Percentiles rank a stretch among this genome's conserved stretches.
Conservation (phyloP, 1,140 invertebrate species). For the Drosophila arawakana region DNA sequence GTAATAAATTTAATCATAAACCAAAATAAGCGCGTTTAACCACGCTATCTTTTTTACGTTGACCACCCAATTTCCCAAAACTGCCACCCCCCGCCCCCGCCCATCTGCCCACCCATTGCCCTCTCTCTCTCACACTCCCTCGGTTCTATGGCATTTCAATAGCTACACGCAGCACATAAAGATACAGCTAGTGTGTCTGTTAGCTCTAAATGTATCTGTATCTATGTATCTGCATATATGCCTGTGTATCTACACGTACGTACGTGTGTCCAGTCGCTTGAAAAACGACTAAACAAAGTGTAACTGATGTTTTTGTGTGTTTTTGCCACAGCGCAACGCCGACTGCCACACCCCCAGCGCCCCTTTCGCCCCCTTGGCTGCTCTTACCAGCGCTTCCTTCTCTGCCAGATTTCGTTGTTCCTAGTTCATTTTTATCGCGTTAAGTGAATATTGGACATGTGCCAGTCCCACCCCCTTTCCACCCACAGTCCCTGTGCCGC, state of each 20-base stretch:
- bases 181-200: conserved; percentile 33
- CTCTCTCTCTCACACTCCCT: not conserved
- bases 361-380: no score
- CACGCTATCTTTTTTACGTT: conserved; percentile 74
- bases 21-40: conserved; percentile 81
- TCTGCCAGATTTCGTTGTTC: conserved; percentile 72
- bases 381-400: conserved; percentile 21
- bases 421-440: conserved; percentile 83
- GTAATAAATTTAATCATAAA: conserved; percentile 83
- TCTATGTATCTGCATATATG: conserved; percentile 13
- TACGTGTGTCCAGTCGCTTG: conserved; percentile 20
- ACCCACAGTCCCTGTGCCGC: not conserved
- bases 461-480: conserved; percentile 18
- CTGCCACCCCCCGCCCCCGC: not conserved
- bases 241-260: not conserved
- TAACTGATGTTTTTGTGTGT: conserved; percentile 79
- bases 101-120: not conserved
- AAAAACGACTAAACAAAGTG: conserved; percentile 70
- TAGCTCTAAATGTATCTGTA: conserved; percentile 4
- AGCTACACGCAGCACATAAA: conserved; percentile 46
- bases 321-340: conserved; percentile 48
- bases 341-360: not conserved
- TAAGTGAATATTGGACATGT: conserved; percentile 82
- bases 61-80: conserved; percentile 35
- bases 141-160: conserved; percentile 34